Base-by-base conservation (phyloP, 2,888 invertebrate genomes). In the Parnassius orleans region DNA sequence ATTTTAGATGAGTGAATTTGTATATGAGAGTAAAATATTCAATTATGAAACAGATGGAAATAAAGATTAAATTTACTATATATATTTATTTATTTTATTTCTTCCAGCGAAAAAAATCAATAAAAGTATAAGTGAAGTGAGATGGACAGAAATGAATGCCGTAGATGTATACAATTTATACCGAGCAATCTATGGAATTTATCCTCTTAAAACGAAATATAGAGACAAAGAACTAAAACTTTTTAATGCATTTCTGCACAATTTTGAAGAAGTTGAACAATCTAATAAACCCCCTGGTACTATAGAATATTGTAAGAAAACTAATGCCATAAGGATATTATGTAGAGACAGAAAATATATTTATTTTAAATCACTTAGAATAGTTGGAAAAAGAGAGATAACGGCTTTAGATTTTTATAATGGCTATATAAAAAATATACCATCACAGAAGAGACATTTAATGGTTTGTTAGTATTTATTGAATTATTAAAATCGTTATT, bases 341-440 rank as follows among this genome's bases (percentile, higher is more conserved):
- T 97, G 97, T 86, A 93, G 91, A 68, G 93, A 94, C 74, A 89
- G 90, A 58, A 92, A 87, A 69, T 95, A 93, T 87, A 84, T 97
- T 65, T 93, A 93, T 80, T 93, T 96, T 63, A 88, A 87, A 69
- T 92, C 93, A 70, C 69, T 97, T 61, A 92, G 94, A 74, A 82
- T 97, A 64, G 89, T 94, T 69, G 94, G 95, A 10, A 95, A 93
- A 79, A 95, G 93, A 80, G 88, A 93, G 72, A 96, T 98, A 93
- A 93, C 92, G 57, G 96, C 97, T 3, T 75, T 85, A 71, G 97
- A 97, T 78, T 98, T 98, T 90, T 94, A 94, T 83, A 97, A 97
- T 91, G 98, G 98, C 10, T 98, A 95, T 83, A 86, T 98, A 43
- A 94, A 93, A 75, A 95, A 95, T 86, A 73, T 81, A 53, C 74